phyloP scores from a whole-genome alignment of 2,113 vertebrate species.

The Vireo altiloquus region DNA sequence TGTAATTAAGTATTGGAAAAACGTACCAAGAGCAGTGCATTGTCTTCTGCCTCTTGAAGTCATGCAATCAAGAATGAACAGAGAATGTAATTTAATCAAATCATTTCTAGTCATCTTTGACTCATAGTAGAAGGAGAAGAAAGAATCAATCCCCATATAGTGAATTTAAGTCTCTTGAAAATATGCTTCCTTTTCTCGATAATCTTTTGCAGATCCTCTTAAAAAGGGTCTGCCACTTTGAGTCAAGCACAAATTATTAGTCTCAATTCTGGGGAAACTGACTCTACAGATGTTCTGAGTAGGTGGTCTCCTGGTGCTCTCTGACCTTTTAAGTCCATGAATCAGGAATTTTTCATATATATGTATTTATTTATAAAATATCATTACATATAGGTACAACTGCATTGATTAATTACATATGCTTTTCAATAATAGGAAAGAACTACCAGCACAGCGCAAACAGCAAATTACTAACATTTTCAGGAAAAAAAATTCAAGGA shows the following conservation, averaged over 20 bases:
- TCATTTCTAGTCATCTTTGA: neutral
- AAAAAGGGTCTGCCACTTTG: slow-evolving; percentile 14
- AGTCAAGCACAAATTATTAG: slow-evolving; percentile 36
- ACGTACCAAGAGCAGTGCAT: neutral
- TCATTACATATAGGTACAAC: neutral
- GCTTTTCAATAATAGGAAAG: neutral
- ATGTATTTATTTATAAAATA: slow-evolving; percentile 44
- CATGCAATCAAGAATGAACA: neutral
- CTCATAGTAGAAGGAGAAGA: neutral
- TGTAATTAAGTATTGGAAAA: neutral
- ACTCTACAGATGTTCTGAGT: slow-evolving; percentile 39
- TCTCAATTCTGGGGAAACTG: neutral
- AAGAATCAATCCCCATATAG: neutral
- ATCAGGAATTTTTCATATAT: slow-evolving; percentile 12
- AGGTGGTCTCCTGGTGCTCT: slow-evolving; percentile 38
- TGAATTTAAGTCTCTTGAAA: slow-evolving; percentile 29
- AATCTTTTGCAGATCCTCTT: slow-evolving; percentile 55
- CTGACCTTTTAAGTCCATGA: slow-evolving; percentile 23
- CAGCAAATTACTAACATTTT: slow-evolving; percentile 29
- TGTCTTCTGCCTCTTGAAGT: neutral
- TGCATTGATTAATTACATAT: slow-evolving; percentile 19
- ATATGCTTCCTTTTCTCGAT: slow-evolving; percentile 7
- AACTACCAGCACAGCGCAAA: neutral
- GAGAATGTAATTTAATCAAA: neutral
- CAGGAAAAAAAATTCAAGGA: neutral